These are phyloP conservation scores for Paramormyrops hopkinsi DNA, from an alignment of 2,797 vertebrate genomes.

Conservation along the genomic window DNA sequence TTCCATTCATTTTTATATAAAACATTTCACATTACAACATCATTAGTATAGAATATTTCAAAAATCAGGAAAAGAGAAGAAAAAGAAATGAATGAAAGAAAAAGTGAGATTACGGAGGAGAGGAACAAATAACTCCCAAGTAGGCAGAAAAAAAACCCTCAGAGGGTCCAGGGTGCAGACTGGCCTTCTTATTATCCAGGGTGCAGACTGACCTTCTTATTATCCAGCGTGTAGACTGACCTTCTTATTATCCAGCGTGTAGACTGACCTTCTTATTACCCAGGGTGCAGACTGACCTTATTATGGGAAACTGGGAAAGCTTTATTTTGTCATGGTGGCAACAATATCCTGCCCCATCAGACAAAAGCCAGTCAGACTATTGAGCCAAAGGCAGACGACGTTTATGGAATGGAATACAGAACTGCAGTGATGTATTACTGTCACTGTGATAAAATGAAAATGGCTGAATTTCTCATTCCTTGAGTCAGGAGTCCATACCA, in stretches of 20 bases:
- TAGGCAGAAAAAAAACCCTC: background rate
- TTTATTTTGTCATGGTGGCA: background rate
- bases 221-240: background rate
- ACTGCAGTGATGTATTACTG: background rate
- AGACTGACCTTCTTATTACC: background rate
- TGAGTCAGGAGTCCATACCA: background rate
- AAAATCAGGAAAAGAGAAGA: background rate
- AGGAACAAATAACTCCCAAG: background rate
- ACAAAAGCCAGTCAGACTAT: background rate
- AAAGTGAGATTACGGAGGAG: background rate
- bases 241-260: background rate
- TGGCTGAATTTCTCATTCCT: background rate
- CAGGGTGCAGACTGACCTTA: background rate
- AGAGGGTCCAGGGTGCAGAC: background rate
- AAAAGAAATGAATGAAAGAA: background rate
- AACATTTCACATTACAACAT: background rate
- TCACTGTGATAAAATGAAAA: background rate
- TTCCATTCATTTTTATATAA: background rate
- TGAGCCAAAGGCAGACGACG: background rate
- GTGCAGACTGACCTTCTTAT: background rate
- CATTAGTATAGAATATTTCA: background rate
- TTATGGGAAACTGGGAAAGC: background rate
- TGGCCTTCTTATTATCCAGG: background rate
- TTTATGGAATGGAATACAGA: background rate
- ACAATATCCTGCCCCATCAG: background rate